phyloP scores from a whole-genome alignment of 2,888 invertebrate genomes.

The Apantesis nais region DNA sequence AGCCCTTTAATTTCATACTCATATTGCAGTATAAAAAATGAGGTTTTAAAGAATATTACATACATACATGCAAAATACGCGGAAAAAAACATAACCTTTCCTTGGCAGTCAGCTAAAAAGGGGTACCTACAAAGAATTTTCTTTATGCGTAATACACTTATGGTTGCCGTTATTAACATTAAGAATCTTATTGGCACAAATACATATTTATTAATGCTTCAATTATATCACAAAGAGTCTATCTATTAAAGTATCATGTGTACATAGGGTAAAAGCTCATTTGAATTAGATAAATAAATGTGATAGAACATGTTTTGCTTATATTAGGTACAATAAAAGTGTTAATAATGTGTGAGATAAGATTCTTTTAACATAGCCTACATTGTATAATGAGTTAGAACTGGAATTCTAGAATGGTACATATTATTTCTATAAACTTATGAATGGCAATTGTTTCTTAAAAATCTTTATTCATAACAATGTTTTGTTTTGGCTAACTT shows the following conservation, averaged over 20 bases:
- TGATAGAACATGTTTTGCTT: slow-evolving; percentile 40
- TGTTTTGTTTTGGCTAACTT: too few species aligned
- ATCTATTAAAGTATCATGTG: neutral
- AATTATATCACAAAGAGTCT: neutral
- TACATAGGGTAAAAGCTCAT: slow-evolving; percentile 11
- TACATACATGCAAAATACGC: too few species aligned
- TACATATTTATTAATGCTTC: neutral
- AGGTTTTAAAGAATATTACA: too few species aligned
- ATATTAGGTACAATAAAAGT: slow-evolving; percentile 13
- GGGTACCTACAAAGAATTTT: too few species aligned
- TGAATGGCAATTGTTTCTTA: neutral
- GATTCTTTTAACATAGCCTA: slow-evolving; percentile 3
- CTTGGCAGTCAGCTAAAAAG: too few species aligned
- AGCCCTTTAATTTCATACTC: too few species aligned
- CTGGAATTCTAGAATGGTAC: neutral
- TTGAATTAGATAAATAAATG: slow-evolving; percentile 28
- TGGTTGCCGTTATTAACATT: neutral
- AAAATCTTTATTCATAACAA: too few species aligned
- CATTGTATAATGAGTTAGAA: neutral
- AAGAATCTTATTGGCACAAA: neutral
- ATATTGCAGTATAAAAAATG: too few species aligned
- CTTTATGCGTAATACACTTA: neutral
- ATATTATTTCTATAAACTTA: neutral
- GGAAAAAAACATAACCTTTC: too few species aligned
- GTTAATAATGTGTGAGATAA: slow-evolving; percentile 10